These are phyloP conservation scores for Geococcyx californianus DNA, from an alignment of 2,113 vertebrate genomes.

Conservation along the genomic window DNA sequence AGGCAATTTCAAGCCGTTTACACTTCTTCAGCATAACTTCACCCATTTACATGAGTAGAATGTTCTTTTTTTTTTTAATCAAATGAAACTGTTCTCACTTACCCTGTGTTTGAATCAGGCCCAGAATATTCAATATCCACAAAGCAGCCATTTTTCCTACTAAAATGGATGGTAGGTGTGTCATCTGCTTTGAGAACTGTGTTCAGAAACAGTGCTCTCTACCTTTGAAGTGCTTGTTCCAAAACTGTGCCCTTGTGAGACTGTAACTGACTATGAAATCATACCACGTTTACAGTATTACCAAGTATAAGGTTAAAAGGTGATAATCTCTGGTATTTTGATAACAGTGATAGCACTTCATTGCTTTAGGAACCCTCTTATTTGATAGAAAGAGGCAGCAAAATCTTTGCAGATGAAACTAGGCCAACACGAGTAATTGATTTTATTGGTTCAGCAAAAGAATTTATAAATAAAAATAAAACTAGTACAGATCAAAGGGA, in stretches of 20 bases:
- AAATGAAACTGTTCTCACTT: not conserved
- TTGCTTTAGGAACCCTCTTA: not conserved
- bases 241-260: not conserved
- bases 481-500: constrained; percentile 26
- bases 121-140: not conserved
- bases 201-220: not conserved
- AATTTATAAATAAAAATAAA: constrained; percentile 41
- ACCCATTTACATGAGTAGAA: not conserved
- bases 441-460: constrained; percentile 43
- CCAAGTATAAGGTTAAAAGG: not conserved
- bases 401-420: constrained; percentile 22
- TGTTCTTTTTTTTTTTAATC: not conserved
- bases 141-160: not conserved
- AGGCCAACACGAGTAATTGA: constrained; percentile 4
- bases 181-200: not conserved
- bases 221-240: not conserved
- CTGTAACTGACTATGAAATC: not conserved
- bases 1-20: not conserved
- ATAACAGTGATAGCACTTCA: not conserved
- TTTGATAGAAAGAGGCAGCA: not conserved
- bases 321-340: not conserved
- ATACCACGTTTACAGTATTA: not conserved
- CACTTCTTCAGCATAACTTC: not conserved
- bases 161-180: not conserved
- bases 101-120: not conserved